Base-by-base conservation (phyloP, 30 jellyfish, hydroid and myxozoan genomes). In the Clytia hemisphaerica region DNA sequence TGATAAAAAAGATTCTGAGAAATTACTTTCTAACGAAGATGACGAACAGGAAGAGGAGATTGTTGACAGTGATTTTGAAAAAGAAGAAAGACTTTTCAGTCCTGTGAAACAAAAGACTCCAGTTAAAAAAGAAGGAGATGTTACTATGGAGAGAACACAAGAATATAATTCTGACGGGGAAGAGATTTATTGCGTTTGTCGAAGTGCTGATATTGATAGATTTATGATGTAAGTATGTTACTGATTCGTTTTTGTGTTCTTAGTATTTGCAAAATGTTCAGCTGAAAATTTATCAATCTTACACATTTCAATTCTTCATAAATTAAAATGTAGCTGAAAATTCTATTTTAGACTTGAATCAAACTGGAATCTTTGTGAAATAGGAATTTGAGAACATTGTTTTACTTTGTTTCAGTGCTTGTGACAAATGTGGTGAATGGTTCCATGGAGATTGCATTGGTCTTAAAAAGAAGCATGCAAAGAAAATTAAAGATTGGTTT, bases 371-470 rank as follows among this genome's bases (percentile, higher is more conserved):
- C n/a, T n/a, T n/a, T n/a, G n/a, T n/a, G n/a, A n/a, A n/a, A n/a
- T n/a, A n/a, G n/a, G n/a, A n/a, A n/a, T n/a, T n/a, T n/a, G n/a
- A n/a, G n/a, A n/a, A n/a, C n/a, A n/a, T n/a, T n/a, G n/a, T n/a
- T n/a, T n/a, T n/a, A 6, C 27, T 6, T 63, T 2, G 1, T 67
- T 59, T 19, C 66, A 85, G 95, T 37, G 85, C 93, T 14, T 85
- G 95, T 77, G 95, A 85, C 47, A 77, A 77, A 32, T 85, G 95
- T 67, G 34, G 73, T n/a, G 90, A 73, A 18, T 85, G 95, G 95
- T 85, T 67, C 64, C 95, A 85, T 72, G 95, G 95, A 14, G 95
- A 85, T 68, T 85, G 95, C 44, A 61, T 85, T 9, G 74, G 92
- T 16, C 59, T 85, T n/a, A 45, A 37, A 25, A 38, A 72, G 32